Percentiles rank a stretch among this genome's conserved stretches.
Conservation (phyloP, 2,888 invertebrate genomes). For the Tortrix viridana region DNA sequence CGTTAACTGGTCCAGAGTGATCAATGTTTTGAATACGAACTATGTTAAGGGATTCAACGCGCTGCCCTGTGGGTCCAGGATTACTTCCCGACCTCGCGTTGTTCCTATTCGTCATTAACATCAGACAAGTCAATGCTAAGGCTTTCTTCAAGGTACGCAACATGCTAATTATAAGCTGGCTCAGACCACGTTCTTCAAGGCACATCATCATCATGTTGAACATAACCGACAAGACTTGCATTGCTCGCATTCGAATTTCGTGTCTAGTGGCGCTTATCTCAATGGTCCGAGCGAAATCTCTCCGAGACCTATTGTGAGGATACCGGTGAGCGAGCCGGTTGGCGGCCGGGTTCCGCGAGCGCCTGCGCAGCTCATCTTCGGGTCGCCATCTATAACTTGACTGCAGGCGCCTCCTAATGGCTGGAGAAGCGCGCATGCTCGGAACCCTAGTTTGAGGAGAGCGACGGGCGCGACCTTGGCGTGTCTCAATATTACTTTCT, state of each 20-base stretch:
- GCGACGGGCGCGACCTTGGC: conserved; percentile 44
- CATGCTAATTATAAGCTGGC: conserved; percentile 76
- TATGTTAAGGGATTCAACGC: conserved; percentile 66
- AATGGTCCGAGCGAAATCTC: conserved; percentile 65
- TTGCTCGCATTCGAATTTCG: conserved; percentile 78
- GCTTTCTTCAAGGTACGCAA: conserved; percentile 75
- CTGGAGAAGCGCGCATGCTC: conserved; percentile 52
- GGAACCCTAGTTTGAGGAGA: conserved; percentile 53
- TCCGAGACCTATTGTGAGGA: conserved; percentile 56
- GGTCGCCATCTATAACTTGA: conserved; percentile 64
- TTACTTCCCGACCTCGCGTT: conserved; percentile 49
- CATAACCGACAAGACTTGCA: conserved; percentile 80
- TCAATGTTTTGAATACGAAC: conserved; percentile 73
- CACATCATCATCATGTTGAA: conserved; percentile 83
- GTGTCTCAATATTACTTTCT: conserved; percentile 45
- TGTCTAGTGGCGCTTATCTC: conserved; percentile 75
- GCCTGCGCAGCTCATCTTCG: conserved; percentile 66
- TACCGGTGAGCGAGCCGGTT: conserved; percentile 59
- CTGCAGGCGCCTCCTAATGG: conserved; percentile 59
- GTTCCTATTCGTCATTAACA: conserved; percentile 74
- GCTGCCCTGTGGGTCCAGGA: conserved; percentile 54
- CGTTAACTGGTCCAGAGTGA: conserved; percentile 70
- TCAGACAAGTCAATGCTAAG: conserved; percentile 74
- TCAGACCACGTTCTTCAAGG: conserved; percentile 74
- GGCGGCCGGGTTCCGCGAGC: conserved; percentile 55